These are phyloP conservation scores for Lamproptera curius DNA, from an alignment of 2,888 invertebrate genomes.

Conservation along the genomic window DNA sequence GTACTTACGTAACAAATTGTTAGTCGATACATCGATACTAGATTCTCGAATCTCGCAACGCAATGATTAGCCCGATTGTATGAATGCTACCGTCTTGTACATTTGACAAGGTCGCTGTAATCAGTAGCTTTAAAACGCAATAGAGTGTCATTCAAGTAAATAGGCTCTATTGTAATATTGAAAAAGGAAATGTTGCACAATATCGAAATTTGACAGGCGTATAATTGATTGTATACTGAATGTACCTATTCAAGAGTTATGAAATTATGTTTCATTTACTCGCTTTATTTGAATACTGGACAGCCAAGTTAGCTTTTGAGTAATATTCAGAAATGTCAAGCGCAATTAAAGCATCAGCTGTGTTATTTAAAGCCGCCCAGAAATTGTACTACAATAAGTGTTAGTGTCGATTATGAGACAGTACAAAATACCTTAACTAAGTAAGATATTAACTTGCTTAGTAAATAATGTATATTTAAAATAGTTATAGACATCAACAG, in stretches of 20 bases:
- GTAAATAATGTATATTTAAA: too few species aligned
- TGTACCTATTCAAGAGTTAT: slow-evolving; percentile 37
- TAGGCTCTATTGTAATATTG: slow-evolving; percentile 21
- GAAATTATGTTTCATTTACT: not conserved
- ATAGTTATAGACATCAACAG: too few species aligned
- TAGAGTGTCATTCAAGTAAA: slow-evolving; percentile 38
- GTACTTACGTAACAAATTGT: too few species aligned
- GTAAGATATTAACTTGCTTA: too few species aligned
- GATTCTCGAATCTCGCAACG: slow-evolving; percentile 46
- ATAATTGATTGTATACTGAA: slow-evolving; percentile 25
- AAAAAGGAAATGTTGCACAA: slow-evolving; percentile 33
- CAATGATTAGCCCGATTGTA: slow-evolving; percentile 69
- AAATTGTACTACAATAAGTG: too few species aligned
- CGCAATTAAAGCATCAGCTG: not conserved
- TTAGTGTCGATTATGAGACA: too few species aligned
- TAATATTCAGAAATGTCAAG: not conserved
- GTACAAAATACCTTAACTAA: too few species aligned
- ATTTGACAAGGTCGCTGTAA: slow-evolving; percentile 59
- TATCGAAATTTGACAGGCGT: slow-evolving; percentile 35
- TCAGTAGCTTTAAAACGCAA: slow-evolving; percentile 52
- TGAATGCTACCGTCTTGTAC: slow-evolving; percentile 61
- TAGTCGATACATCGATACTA: too few species aligned
- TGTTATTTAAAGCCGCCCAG: too few species aligned
- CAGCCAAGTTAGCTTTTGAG: not conserved
- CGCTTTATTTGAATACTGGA: too few species aligned